Conservation (phyloP, 2,113 vertebrate genomes). For the Gymnogyps californianus region DNA sequence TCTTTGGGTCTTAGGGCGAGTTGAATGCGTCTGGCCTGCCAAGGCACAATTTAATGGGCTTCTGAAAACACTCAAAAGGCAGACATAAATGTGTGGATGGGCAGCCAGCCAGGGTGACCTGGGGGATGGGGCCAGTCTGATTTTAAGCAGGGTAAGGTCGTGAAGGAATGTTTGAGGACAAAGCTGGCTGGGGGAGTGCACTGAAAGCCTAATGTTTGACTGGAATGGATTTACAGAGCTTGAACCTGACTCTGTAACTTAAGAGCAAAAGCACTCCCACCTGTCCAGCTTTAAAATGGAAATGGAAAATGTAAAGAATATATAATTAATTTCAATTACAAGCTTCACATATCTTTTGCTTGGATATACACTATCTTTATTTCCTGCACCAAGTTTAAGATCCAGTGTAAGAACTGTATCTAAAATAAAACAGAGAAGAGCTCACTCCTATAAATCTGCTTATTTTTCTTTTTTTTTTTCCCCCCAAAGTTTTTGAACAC, state of each 20-base stretch:
- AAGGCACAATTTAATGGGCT: constrained; percentile 85
- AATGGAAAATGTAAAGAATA: constrained; percentile 76
- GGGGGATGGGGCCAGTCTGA: constrained; percentile 72
- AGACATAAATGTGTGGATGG: constrained; percentile 86
- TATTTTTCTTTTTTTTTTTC: background rate
- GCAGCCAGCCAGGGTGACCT: constrained; percentile 81
- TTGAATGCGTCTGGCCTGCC: constrained; percentile 83
- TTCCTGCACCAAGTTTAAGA: constrained; percentile 40
- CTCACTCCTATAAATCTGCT: background rate
- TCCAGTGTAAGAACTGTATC: constrained; percentile 25
- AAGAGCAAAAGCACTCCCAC: constrained; percentile 74
- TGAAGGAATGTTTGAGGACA: constrained; percentile 79
- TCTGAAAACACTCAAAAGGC: constrained; percentile 87
- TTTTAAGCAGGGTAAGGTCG: constrained; percentile 79
- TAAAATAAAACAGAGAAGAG: constrained; percentile 49
- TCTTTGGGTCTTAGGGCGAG: constrained; percentile 80
- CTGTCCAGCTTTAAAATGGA: constrained; percentile 71
- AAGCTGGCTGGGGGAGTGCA: constrained; percentile 69
- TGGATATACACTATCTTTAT: constrained; percentile 51
- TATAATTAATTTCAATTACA: constrained; percentile 81
- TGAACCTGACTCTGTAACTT: constrained; percentile 64
- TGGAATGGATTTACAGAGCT: constrained; percentile 72
- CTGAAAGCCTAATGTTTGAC: constrained; percentile 58
- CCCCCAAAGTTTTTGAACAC: background rate
- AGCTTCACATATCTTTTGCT: constrained; percentile 50